Evolutionary conservation across 2,888 invertebrate species (phyloP).

Genomic region (Taphrorychus bicolor): DNA sequence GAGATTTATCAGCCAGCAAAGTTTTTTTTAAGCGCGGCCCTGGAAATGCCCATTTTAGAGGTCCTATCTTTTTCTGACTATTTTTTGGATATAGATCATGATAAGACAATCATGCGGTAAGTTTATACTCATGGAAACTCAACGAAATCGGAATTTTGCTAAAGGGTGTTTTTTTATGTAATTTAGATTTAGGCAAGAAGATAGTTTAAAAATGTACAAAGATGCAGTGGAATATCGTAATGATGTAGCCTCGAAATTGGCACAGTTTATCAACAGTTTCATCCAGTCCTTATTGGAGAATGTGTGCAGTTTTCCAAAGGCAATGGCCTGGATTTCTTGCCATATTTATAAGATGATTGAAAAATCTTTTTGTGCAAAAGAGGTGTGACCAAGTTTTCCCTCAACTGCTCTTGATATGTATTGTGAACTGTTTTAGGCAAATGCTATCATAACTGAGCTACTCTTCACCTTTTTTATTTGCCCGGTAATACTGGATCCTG

Average conservation of each 20-base stretch:
- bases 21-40: constrained; percentile 89
- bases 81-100: constrained; percentile 90
- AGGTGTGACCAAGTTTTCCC: constrained; percentile 58
- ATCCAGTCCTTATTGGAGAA: constrained; percentile 82
- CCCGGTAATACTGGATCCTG: constrained; percentile 95
- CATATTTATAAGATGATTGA: constrained; percentile 78
- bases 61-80: constrained; percentile 90
- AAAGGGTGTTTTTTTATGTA: background rate
- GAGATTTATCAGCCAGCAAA: constrained; percentile 91
- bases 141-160: background rate
- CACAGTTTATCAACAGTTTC: constrained; percentile 80
- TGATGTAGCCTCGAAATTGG: constrained; percentile 80
- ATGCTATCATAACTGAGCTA: constrained; percentile 85
- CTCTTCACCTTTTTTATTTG: constrained; percentile 94
- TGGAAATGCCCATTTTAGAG: constrained; percentile 90
- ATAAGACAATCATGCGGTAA: constrained; percentile 78
- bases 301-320: constrained; percentile 90
- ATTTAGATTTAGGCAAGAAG: constrained; percentile 47
- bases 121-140: background rate
- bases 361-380: constrained; percentile 66
- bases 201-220: constrained; percentile 46
- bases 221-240: constrained; percentile 76
- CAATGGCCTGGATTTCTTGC: constrained; percentile 88
- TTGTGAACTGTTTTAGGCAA: constrained; percentile 54
- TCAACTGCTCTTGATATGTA: too few species aligned